phyloP scores from a whole-genome alignment of 2,113 vertebrate species.

The Heliornis fulica region DNA sequence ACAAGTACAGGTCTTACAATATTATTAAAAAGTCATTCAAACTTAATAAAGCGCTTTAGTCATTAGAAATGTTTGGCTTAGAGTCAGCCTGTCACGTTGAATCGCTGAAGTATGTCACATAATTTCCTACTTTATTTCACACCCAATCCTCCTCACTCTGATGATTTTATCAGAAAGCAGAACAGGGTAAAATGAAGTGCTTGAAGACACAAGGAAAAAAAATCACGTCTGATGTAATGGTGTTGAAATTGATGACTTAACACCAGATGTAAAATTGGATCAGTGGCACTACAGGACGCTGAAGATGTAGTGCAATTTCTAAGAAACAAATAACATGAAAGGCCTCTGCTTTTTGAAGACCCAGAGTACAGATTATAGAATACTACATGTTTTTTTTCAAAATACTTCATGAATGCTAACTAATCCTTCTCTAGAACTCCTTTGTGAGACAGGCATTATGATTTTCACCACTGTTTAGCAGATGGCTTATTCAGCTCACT shows the following conservation, averaged over 20 bases:
- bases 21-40: neutral
- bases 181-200: neutral
- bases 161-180: conserved; percentile 10
- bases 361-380: neutral
- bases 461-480: neutral
- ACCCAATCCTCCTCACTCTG: neutral
- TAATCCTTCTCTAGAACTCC: neutral
- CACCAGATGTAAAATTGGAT: neutral
- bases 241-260: neutral
- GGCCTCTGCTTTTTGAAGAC: neutral
- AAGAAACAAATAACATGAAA: neutral
- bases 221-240: neutral
- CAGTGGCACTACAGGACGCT: neutral
- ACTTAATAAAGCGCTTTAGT: neutral
- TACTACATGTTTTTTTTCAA: neutral
- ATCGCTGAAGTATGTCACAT: neutral
- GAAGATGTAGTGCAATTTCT: neutral
- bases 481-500: neutral
- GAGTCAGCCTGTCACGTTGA: neutral
- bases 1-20: neutral
- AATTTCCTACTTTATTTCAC: conserved; percentile 9
- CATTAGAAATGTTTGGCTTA: neutral
- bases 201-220: neutral
- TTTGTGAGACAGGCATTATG: neutral
- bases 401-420: neutral